A percentile compares a stretch with the other conserved stretches of the same genome.
These are phyloP conservation scores for Vicugna pacos DNA, from an alignment of 2,113 vertebrate genomes.

Conservation along the genomic window DNA sequence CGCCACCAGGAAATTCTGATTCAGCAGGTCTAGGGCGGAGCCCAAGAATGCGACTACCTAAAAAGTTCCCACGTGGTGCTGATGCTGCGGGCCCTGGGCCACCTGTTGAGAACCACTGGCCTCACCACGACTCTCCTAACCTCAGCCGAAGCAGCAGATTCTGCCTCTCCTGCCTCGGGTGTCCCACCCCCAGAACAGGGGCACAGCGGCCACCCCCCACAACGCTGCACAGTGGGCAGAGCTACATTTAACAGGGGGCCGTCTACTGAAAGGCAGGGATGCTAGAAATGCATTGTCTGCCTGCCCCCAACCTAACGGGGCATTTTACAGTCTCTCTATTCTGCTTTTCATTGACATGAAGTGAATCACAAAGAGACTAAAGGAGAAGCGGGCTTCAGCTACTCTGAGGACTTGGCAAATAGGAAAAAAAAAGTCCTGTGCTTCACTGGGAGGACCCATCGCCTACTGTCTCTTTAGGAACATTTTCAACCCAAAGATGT, in stretches of 20 bases:
- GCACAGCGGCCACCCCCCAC: too few relatives aligned
- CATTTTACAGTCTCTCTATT: neutral
- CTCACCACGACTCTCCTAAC: too few relatives aligned
- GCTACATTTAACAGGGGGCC: neutral
- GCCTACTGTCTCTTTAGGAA: neutral
- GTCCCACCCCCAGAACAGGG: neutral
- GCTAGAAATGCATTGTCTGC: neutral
- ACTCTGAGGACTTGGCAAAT: accelerated
- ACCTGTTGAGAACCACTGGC: neutral
- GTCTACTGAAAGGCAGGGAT: accelerated
- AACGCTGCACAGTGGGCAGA: accelerated
- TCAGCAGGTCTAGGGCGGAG: neutral
- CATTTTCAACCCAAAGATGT: neutral
- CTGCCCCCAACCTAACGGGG: accelerated
- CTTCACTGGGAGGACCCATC: too few relatives aligned
- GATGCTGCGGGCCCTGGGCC: too few relatives aligned
- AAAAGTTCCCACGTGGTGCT: neutral
- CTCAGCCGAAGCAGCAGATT: neutral
- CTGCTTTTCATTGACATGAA: neutral
- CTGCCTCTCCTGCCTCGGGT: neutral
- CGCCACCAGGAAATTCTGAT: neutral
- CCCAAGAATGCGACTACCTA: neutral
- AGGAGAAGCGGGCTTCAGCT: neutral
- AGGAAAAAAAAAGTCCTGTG: neutral
- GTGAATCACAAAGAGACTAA: neutral